A percentile compares a stretch with the other conserved stretches of the same genome.
These are phyloP conservation scores for Caenorhabditis afra DNA, from an alignment of 2,888 invertebrate genomes.

Conservation along the genomic window DNA sequence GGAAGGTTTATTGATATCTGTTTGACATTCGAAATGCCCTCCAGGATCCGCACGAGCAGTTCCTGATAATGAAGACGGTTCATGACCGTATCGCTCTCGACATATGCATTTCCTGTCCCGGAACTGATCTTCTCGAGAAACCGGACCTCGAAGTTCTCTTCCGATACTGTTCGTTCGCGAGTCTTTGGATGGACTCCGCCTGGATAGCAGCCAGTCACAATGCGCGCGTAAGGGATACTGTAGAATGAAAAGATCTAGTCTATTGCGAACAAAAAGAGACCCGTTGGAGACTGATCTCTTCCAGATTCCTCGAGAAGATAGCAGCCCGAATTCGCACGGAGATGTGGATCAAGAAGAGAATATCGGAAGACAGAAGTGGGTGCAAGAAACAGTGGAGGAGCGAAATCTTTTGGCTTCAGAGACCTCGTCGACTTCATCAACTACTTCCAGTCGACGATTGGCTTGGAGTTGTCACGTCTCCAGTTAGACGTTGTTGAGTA, in stretches of 20 bases:
- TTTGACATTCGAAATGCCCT: background rate
- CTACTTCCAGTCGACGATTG: background rate
- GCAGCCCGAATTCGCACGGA: background rate
- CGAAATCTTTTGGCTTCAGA: background rate
- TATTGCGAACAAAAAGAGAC: background rate
- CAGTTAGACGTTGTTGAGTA: slow-evolving; percentile 57
- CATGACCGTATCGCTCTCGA: slow-evolving; percentile 22
- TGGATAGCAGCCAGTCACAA: slow-evolving; percentile 10
- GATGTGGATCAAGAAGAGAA: background rate
- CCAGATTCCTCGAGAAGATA: slow-evolving; percentile 2
- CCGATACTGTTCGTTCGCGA: slow-evolving; percentile 30
- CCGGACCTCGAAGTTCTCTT: slow-evolving; percentile 17
- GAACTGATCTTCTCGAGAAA: slow-evolving; percentile 29
- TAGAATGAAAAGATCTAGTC: background rate
- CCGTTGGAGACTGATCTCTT: background rate
- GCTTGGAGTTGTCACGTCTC: background rate
- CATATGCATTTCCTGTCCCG: slow-evolving; percentile 25
- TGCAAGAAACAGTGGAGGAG: background rate
- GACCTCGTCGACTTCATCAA: slow-evolving; percentile 5
- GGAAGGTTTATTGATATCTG: background rate
- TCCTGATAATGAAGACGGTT: slow-evolving; percentile 5
- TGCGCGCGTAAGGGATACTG: background rate
- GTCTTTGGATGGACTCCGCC: slow-evolving; percentile 39
- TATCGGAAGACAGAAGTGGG: background rate
- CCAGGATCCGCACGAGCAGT: slow-evolving; percentile 14